phyloP scores from a whole-genome alignment of 2,797 vertebrate genomes.

The Rhinogobio ventralis region DNA sequence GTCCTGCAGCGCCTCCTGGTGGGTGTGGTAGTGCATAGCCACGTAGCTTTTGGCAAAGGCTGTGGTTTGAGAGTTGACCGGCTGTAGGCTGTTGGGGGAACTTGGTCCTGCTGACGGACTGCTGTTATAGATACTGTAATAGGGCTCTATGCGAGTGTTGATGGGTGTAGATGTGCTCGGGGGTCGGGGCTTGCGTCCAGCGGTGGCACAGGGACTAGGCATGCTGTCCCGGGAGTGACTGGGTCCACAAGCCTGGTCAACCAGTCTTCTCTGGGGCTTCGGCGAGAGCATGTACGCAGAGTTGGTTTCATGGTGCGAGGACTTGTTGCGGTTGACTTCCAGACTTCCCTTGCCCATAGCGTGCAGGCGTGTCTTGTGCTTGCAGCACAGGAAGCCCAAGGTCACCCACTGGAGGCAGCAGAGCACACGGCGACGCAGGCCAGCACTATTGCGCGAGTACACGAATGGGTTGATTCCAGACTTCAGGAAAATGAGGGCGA shows the following conservation, averaged over 20 bases:
- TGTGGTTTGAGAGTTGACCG: conserved; percentile 81
- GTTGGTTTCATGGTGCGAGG: conserved; percentile 97
- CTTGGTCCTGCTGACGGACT: conserved; percentile 85
- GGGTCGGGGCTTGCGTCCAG: conserved; percentile 81
- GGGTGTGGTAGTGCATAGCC: conserved; percentile 89
- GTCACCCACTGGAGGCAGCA: conserved; percentile 87
- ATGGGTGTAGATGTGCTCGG: conserved; percentile 93
- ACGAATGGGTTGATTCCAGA: conserved; percentile 97
- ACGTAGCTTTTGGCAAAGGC: conserved; percentile 88
- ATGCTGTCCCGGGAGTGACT: conserved; percentile 89
- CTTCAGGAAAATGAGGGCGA: conserved; percentile 94
- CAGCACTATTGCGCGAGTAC: conserved; percentile 94
- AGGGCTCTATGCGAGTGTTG: conserved; percentile 95
- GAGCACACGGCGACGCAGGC: conserved; percentile 88
- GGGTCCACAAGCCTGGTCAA: conserved; percentile 92
- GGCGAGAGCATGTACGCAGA: conserved; percentile 94
- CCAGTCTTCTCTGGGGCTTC: conserved; percentile 89
- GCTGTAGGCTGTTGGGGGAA: conserved; percentile 86
- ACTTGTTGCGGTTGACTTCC: conserved; percentile 95
- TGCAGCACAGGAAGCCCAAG: conserved; percentile 86
- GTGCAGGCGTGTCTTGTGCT: conserved; percentile 91
- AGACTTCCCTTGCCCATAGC: conserved; percentile 93
- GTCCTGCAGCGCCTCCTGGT: conserved; percentile 83
- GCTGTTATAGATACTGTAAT: conserved; percentile 97
- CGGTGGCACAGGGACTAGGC: conserved; percentile 83